phyloP scores from a whole-genome alignment of 2,888 invertebrate species.

The Pyralis farinalis region DNA sequence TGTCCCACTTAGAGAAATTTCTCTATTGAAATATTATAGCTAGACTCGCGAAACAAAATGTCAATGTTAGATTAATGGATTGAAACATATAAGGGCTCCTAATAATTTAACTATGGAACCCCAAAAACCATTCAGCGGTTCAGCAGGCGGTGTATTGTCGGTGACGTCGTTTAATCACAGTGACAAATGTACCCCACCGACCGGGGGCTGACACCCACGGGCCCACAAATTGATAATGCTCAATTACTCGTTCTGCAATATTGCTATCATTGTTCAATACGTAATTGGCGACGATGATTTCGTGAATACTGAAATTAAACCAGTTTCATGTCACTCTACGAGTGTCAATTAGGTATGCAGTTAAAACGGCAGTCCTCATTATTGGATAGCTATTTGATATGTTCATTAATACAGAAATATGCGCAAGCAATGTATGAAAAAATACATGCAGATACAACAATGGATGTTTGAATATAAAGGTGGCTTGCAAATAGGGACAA shows the following conservation, averaged over 20 bases:
- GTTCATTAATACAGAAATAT: no score
- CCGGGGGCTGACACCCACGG: slow-evolving; percentile 35
- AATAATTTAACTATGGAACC: slow-evolving; percentile 8
- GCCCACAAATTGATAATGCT: slow-evolving; percentile 48
- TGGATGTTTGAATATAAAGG: no score
- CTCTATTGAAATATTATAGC: no score
- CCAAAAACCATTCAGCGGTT: slow-evolving; percentile 7
- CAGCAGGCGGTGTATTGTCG: slow-evolving; percentile 28
- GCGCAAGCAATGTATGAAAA: no score
- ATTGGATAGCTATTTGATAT: no score
- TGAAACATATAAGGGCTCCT: slow-evolving; percentile 3
- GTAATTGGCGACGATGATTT: not conserved
- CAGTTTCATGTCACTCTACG: no score
- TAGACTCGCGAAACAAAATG: not conserved
- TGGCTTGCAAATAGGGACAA: no score
- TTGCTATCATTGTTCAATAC: slow-evolving; percentile 25
- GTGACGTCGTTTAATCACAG: slow-evolving; percentile 53
- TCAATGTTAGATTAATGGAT: slow-evolving; percentile 4
- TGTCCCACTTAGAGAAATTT: no score
- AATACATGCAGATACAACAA: no score
- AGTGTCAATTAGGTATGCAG: no score
- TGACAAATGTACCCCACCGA: slow-evolving; percentile 48
- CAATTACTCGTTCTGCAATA: slow-evolving; percentile 33
- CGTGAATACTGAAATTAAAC: no score
- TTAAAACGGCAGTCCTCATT: no score